phyloP scores from a whole-genome alignment of 2,113 vertebrate genomes.

The Myrmecobius fasciatus region DNA sequence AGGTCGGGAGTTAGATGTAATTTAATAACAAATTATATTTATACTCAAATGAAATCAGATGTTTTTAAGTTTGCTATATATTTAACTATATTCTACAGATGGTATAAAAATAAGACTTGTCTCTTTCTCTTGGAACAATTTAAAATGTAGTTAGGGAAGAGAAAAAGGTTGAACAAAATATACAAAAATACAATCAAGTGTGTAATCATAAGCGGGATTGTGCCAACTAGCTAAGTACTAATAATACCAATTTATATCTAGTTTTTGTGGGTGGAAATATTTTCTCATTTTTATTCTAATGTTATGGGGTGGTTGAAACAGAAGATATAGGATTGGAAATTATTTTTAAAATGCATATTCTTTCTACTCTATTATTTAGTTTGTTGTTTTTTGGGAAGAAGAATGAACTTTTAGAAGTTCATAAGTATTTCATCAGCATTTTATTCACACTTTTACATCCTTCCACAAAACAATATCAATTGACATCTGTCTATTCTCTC shows the following conservation, averaged over 20 bases:
- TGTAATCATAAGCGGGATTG: not conserved
- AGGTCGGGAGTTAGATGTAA: not conserved
- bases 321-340: not conserved
- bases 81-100: not conserved
- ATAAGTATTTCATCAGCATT: not conserved
- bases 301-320: not conserved
- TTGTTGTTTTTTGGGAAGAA: not conserved
- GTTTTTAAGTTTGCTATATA: not conserved
- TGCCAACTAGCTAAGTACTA: not conserved
- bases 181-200: not conserved
- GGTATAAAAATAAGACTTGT: too few species aligned
- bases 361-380: not conserved
- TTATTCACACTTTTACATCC: not conserved
- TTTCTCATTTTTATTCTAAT: conserved; percentile 6
- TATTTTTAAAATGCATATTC: not conserved
- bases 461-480: not conserved
- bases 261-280: not conserved
- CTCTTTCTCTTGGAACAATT: not conserved
- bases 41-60: not conserved
- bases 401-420: not conserved
- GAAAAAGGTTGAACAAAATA: not conserved
- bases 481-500: conserved; percentile 18
- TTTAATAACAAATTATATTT: not conserved
- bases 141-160: not conserved
- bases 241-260: not conserved